These are phyloP conservation scores for Cepaea hortensis DNA, from an alignment of 2,888 invertebrate genomes.

Conservation along the genomic window DNA sequence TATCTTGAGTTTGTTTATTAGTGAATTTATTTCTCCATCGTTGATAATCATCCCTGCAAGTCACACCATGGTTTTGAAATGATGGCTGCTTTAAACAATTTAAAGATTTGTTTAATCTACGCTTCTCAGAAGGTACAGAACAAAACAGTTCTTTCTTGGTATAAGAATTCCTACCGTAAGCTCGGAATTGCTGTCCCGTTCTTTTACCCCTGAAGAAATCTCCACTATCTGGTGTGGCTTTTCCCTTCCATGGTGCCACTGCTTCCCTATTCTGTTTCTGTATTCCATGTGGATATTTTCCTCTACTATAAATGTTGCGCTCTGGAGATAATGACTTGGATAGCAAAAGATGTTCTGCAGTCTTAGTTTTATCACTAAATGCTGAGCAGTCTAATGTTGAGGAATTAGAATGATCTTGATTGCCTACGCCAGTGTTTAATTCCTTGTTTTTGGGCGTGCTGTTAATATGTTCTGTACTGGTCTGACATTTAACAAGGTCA, in stretches of 20 bases:
- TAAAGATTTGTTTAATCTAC: no score
- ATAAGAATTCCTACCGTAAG: background rate
- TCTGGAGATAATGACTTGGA: no score
- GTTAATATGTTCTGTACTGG: background rate
- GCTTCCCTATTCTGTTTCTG: background rate
- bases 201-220: background rate
- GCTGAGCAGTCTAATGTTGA: background rate
- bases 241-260: background rate
- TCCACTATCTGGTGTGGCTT: background rate
- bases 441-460: background rate
- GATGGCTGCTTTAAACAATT: background rate
- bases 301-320: background rate
- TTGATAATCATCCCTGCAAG: background rate
- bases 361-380: no score
- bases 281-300: background rate
- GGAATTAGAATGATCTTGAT: background rate
- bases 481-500: conserved; percentile 15
- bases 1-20: no score
- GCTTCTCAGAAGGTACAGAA: background rate
- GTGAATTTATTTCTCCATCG: no score
- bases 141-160: background rate
- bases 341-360: no score
- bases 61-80: background rate
- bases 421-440: background rate
- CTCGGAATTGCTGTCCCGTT: background rate